Conservation (phyloP, 1,140 invertebrate genomes). For the Pogonomyrmex barbatus region DNA sequence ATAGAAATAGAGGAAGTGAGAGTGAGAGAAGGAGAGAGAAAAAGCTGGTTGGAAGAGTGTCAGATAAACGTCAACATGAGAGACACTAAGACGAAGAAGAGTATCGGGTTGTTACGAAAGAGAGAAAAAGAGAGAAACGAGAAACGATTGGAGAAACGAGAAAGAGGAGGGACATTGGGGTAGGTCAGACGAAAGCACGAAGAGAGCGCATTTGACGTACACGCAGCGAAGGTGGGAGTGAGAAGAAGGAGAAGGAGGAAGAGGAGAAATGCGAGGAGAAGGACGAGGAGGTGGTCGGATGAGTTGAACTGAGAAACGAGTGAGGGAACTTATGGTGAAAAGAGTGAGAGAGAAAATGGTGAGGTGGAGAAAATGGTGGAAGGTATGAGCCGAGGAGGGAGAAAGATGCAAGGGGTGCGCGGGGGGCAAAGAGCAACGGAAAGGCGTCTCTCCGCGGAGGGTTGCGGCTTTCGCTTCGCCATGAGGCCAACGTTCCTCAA, state of each 20-base stretch:
- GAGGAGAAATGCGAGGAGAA: constrained; percentile 57
- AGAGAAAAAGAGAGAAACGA: constrained; percentile 45
- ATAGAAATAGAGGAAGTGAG: constrained; percentile 52
- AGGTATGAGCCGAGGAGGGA: constrained; percentile 2
- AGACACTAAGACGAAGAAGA: constrained; percentile 26
- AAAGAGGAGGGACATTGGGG: constrained; percentile 73
- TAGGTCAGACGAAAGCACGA: constrained; percentile 80
- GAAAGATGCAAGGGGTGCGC: not conserved
- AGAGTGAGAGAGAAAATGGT: constrained; percentile 61
- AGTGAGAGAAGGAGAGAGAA: constrained; percentile 20
- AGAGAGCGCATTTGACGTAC: constrained; percentile 69
- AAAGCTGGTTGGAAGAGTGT: not conserved
- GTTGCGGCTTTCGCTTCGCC: constrained; percentile 66
- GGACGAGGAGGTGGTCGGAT: not conserved
- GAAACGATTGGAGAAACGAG: not conserved
- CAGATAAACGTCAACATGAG: constrained; percentile 20
- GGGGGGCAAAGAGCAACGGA: constrained; percentile 27
- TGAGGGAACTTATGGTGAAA: not conserved
- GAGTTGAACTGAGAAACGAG: constrained; percentile 50
- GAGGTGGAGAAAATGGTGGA: constrained; percentile 58
- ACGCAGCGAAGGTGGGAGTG: constrained; percentile 4
- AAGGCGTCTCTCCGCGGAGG: constrained; percentile 51
- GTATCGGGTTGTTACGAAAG: constrained; percentile 25
- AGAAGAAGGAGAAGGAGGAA: not conserved
- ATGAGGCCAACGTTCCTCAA: constrained; percentile 83